Evolutionary conservation across 2,888 invertebrate genomes (phyloP), one percentile per base, ranked within the genome.

Genomic region (Scaptomyza cyrtandrae): DNA sequence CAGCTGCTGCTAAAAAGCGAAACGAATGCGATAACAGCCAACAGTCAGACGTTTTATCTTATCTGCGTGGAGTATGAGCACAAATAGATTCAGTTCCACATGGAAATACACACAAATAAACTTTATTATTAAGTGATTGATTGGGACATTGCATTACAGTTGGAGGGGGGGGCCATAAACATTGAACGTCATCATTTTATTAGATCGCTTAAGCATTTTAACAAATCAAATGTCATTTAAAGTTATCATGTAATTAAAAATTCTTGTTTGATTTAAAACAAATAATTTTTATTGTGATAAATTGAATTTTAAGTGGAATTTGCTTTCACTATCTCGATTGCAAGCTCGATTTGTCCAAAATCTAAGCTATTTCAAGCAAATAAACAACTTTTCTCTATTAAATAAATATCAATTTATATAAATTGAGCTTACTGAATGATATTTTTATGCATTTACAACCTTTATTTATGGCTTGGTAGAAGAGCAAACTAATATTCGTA

Each of bases 41-140:
- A 33, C 45, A 45, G 54, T 19, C 58, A 27, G 7, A 2, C 35
- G 35, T 24, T 10, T n/a, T 79, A 77, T 79, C 80, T 77, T 24
- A 77, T 77, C 76, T 58, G 4, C 3, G 7, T 29, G n/a, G 24
- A 13, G 49, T 43, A 45, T 56, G 45, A 60, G 64, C 60, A 64
- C 57, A 71, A 64, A 67, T 65, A 64, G 48, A 69, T 72, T 73
- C 58, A 52, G 50, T 45, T 67, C 54, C 81, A 65, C 78, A 69
- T 75, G 19, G 16, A 60, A 44, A 59, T 63, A 67, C 49, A 31
- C 10, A 45, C 7, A 48, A 29, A 55, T 29, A 57, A 29, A 61
- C 39, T 48, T 48, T 33, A 31, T 13, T 44, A 66, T 14, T 54
- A 68, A 43, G 49, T 74, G 68, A 86, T 86, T 84, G 80, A 85